phyloP scores from a whole-genome alignment of 2,888 invertebrate genomes.

The Platycnemis pennipes region DNA sequence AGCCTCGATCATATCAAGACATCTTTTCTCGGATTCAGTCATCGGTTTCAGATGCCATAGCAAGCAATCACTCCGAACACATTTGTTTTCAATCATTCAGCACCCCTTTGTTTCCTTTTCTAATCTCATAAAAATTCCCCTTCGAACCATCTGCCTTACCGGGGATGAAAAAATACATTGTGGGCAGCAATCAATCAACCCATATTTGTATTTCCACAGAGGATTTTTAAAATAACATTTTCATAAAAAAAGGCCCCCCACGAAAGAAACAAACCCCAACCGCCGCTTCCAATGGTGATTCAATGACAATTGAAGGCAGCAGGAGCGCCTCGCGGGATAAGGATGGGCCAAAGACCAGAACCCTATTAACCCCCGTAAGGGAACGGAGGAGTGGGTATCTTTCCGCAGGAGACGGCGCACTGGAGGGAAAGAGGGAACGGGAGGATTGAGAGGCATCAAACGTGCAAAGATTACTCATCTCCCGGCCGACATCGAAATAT shows the following conservation, averaged over 20 bases:
- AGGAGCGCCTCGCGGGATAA: neutral
- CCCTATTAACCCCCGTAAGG: neutral
- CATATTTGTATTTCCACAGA: neutral
- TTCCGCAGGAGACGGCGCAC: neutral
- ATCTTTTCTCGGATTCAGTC: neutral
- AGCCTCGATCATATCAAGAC: too few species aligned
- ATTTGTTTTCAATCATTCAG: constrained; percentile 10
- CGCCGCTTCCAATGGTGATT: neutral
- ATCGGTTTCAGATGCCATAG: neutral
- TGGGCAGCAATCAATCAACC: neutral
- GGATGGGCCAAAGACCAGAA: neutral
- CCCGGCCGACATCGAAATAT: constrained; percentile 23
- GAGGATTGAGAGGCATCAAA: neutral
- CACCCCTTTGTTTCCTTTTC: neutral
- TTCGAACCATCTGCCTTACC: neutral
- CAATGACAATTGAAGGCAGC: neutral
- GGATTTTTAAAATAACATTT: constrained; percentile 16
- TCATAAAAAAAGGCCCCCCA: neutral
- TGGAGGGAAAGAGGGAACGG: neutral
- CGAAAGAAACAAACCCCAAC: neutral
- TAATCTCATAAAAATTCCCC: constrained; percentile 28
- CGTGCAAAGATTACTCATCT: constrained; percentile 46
- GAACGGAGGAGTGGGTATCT: neutral
- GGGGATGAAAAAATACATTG: neutral
- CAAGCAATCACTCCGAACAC: neutral